Base-by-base conservation (phyloP, 2,113 vertebrate species). In the Shinisaurus crocodilurus region DNA sequence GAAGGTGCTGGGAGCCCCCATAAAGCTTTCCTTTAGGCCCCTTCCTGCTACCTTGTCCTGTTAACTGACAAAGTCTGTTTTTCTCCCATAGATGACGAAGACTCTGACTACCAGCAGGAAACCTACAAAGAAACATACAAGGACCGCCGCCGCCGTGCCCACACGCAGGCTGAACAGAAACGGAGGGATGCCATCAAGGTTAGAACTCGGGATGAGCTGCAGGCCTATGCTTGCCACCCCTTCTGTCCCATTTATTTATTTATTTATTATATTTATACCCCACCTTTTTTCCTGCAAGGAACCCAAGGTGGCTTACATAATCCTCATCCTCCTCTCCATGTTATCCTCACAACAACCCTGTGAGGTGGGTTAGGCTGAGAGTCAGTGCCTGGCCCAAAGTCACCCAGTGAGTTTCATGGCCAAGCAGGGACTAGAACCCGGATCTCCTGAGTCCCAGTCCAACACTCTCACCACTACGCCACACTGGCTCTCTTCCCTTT, bases 131-230 rank as follows among this genome's bases (percentile, higher is more conserved):
- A 99, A 91, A 98, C 97, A 0, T 99, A 99, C 93, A 99, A 99
- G 95, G 99, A 99, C 94, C 97, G 98, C 37, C 97, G 99, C 82
- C 97, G 99, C 87, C 98, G 98, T 88, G 99, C 98, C 0, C 99
- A 99, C 97, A 99, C 98, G 0, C 99, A 99, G 94, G 99, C 99
- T 0, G 99, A 99, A 94, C 99, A 99, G 97, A 99, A 99, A 93
- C 97, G 99, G 27, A 96, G 99, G 34, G 98, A 99, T 0, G 98
- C 99, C 69, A 99, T 99, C 94, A 99, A 99, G 98, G 99, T 99
- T 9, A 1, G 69, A n/a, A 45, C 1, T 0, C 10, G 1, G 43
- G 0, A 23, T 7, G n/a, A 29, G 34, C 45, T 0, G 1, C 27
- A 2, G 0, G 0, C 12, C 8, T 60, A 16, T 9, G n/a, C 40